Evolutionary conservation across 2,797 vertebrate species (phyloP), one percentile per base, ranked within the genome.

Genomic region (Diglossa cyanea): DNA sequence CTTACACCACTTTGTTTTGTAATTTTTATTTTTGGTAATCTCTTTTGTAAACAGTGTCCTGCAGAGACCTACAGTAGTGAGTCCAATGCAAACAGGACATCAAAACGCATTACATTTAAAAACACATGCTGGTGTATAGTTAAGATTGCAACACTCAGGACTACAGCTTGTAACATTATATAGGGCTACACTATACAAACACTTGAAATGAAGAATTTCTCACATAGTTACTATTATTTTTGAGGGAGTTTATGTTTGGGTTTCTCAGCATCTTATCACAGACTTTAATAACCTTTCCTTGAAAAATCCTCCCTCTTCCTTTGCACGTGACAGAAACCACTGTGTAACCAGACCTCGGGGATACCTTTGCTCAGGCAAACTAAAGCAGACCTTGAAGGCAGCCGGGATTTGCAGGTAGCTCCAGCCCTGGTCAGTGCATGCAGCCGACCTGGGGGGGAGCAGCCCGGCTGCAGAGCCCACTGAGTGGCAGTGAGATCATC

Each of bases 11-110:
- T 95, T 95, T 91, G 72, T 94, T 95, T 96, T 94, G 87, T 68
- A 94, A 92, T 92, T 94, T 95, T 95, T 94, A 83, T 96, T 92
- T 95, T 95, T 91, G 75, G 68, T 95, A 94, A 91, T 89, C 92
- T 95, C 77, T 91, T 95, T 92, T 88, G 81, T 95, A 95, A 96
- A 91, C 88, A 94, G 61, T 77, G 68, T 94, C 91, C 94, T 68
- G 50, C 68, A 62, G 94, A 93, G 96, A 45, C 65, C 91, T 88
- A 75, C 86, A 95, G 86, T 78, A 90, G 63, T 87, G 81, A 75
- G 81, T 94, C 93, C 95, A 96, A 89, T 66, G 82, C 86, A 95
- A 95, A 95, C 92, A 95, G 42, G 61, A 92, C 92, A 93, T 88
- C 61, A 93, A 94, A 95, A 95, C 10, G 45, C 54, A n/a, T 80